Percentiles rank a stretch among this genome's conserved stretches.
Conservation (phyloP, 2,888 invertebrate genomes). For the Platycnemis pennipes region DNA sequence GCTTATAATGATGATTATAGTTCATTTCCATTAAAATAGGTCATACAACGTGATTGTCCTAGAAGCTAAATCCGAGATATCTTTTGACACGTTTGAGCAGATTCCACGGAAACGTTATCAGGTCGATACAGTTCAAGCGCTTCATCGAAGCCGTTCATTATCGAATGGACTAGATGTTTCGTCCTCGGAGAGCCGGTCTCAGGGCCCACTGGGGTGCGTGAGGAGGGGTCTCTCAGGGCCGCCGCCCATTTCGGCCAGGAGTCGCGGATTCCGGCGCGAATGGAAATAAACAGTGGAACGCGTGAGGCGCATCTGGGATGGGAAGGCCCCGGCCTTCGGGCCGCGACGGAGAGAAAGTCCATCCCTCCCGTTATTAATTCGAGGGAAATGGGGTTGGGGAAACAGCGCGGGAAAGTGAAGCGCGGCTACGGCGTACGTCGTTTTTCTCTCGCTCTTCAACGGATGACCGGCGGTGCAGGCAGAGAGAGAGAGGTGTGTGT, state of each 20-base stretch:
- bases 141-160: no score
- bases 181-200: background rate
- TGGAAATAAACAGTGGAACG: background rate
- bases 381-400: constrained; percentile 45
- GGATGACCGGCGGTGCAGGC: background rate
- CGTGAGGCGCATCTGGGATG: background rate
- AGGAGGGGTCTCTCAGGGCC: background rate
- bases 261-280: background rate
- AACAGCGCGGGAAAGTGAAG: constrained; percentile 51
- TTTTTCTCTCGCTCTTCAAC: constrained; percentile 4
- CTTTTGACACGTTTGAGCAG: no score
- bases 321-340: constrained; percentile 25
- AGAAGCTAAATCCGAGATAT: no score
- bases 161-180: no score
- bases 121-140: no score
- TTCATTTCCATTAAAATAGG: no score
- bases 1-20: no score
- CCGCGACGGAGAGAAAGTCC: constrained; percentile 45
- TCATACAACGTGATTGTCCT: no score
- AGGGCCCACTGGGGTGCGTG: background rate
- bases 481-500: background rate
- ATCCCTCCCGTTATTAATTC: constrained; percentile 28
- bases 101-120: no score
- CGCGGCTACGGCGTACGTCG: background rate
- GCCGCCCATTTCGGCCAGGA: background rate